Conservation (phyloP, 2,888 invertebrate genomes). For the Spisula subtruncata region DNA sequence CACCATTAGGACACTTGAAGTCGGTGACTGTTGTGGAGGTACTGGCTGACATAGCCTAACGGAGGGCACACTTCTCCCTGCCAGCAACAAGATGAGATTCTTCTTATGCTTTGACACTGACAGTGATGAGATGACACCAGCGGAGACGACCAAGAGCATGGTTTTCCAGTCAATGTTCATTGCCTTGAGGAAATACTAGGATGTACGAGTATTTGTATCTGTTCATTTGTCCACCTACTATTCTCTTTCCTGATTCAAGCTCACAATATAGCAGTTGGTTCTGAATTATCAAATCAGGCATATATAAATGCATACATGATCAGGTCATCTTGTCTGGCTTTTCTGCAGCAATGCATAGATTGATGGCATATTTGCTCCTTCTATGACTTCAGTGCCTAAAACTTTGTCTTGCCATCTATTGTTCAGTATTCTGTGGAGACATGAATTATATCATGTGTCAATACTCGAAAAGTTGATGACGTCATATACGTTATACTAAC, state of each 20-base stretch:
- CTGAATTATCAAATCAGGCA: constrained; percentile 32
- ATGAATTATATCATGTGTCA: no score
- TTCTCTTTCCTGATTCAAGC: neutral
- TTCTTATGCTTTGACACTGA: neutral
- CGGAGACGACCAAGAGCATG: neutral
- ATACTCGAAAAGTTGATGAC: no score
- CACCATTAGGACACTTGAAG: neutral
- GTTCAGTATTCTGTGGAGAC: no score
- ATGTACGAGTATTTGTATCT: constrained; percentile 36
- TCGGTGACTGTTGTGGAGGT: neutral
- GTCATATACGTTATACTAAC: no score
- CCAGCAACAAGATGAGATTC: neutral
- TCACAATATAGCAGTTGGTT: constrained; percentile 36
- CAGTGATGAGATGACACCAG: neutral
- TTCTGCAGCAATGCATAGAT: constrained; percentile 15
- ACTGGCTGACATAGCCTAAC: neutral
- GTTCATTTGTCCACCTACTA: neutral
- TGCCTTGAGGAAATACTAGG: constrained; percentile 17
- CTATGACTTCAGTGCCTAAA: constrained; percentile 35
- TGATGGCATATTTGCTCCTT: neutral
- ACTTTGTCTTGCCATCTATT: neutral
- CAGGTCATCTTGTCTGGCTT: constrained; percentile 15
- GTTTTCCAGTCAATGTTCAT: neutral
- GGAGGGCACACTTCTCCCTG: neutral
- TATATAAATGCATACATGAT: constrained; percentile 28